Percentiles rank a stretch among this genome's conserved stretches.
Conservation (phyloP, 2,888 invertebrate genomes). For the Blastobasis adustella region DNA sequence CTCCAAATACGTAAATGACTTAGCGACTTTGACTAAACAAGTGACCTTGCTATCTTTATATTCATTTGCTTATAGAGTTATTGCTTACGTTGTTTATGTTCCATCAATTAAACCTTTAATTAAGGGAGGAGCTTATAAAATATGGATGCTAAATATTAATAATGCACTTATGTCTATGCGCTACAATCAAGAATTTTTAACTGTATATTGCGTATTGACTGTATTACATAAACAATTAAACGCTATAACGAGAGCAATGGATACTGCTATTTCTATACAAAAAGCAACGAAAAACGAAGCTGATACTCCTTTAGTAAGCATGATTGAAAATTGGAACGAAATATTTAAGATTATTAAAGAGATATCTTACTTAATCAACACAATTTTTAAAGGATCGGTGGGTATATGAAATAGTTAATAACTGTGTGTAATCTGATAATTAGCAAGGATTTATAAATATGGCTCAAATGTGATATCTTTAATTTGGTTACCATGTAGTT, state of each 20-base stretch:
- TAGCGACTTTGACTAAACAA: not conserved
- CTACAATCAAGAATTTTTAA: not conserved
- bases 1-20: not conserved
- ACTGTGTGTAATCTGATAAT: not conserved
- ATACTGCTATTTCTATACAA: not conserved
- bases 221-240: not conserved
- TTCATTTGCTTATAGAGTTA: not conserved
- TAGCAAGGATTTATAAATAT: too few species aligned
- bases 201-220: not conserved
- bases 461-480: too few species aligned
- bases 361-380: not conserved
- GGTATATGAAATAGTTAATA: not conserved
- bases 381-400: not conserved
- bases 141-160: not conserved
- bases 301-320: not conserved
- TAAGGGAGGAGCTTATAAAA: not conserved
- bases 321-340: not conserved
- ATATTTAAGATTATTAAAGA: not conserved
- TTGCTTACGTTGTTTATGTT: not conserved
- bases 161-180: not conserved
- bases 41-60: not conserved
- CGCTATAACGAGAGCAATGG: not conserved
- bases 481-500: too few species aligned
- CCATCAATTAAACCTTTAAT: not conserved
- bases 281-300: not conserved